Percentiles rank a stretch among this genome's conserved stretches.
Evolutionary conservation across 2,113 vertebrate genomes (phyloP).

Genomic region (Sylvia atricapilla): DNA sequence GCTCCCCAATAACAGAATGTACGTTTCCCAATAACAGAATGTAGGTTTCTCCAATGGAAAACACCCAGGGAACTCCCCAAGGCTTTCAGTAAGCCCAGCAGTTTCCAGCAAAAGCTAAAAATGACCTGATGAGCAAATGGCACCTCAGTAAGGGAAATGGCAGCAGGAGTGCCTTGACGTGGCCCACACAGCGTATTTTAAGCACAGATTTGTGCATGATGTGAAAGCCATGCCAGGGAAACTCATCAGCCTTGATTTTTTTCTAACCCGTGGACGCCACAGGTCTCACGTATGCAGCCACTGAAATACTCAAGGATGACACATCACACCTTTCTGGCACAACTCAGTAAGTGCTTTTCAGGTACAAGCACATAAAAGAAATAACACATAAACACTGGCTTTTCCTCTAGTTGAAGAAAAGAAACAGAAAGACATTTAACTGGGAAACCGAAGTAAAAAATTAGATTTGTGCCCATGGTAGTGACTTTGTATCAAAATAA

Average conservation of each 20-base stretch:
- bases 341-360: neutral
- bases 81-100: neutral
- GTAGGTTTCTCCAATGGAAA: neutral
- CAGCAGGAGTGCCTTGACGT: fast-evolving
- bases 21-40: conserved; percentile 14
- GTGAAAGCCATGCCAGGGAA: neutral
- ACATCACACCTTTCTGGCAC: fast-evolving
- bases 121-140: neutral
- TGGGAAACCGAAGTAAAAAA: neutral
- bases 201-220: neutral
- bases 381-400: neutral
- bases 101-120: neutral
- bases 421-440: neutral
- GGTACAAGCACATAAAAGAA: neutral
- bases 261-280: neutral
- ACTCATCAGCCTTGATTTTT: neutral
- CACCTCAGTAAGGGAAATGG: neutral
- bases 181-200: neutral
- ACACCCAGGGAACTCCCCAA: neutral
- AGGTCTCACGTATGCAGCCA: fast-evolving
- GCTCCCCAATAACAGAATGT: conserved; percentile 6
- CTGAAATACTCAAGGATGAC: fast-evolving
- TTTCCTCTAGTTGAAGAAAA: neutral
- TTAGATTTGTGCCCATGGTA: neutral
- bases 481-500: neutral